Evolutionary conservation across 2,113 vertebrate genomes (phyloP), one percentile per base, ranked within the genome.

Genomic region (Porphyrio hochstetteri): DNA sequence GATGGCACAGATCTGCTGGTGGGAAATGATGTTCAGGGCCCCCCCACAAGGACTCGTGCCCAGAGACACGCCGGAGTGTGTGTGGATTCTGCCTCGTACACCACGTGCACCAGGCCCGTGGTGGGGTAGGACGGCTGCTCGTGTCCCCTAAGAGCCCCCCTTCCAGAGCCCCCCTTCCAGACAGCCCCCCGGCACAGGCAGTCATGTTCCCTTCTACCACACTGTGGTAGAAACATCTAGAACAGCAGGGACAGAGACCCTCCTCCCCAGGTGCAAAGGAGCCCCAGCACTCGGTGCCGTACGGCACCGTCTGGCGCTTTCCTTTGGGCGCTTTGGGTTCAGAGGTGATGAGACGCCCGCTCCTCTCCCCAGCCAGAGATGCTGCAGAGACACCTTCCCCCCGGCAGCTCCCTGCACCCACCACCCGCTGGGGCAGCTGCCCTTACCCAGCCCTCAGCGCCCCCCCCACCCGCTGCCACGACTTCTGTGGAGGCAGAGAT

Each of bases 401-500:
- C 42, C 7, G 42, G 38, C 48, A 3, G 29, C 16, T 16, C 50
- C 2, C 5, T 71, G 44, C 52, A 38, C 52, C 28, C 11, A 25
- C 25, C 61, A 21, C 46, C 65, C 29, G 1, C 52, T 5, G 46
- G 63, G 46, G 76, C 53, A 40, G 72, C 52, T 20, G 57, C 69
- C 48, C 65, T 21, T 10, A 36, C 24, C 42, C 57, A 44, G 52
- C 60, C 56, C 38, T 25, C 81, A 60, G 5, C 40, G 12, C 40
- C 40, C 75, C 86, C n/a, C 59, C 48, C 38, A 25, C 64, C 74
- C 15, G 33, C 79, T 15, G 10, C 86, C 36, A 33, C 56, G 46
- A 93, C 95, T 95, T 96, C 61, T 94, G 92, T 86, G 82, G 82
- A 96, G 91, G 82, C 70, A 93, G 72, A 94, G 92, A 86, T 83